Evolutionary conservation across 23 tunicate genomes (phyloP).

Genomic region (Corella eumyota): DNA sequence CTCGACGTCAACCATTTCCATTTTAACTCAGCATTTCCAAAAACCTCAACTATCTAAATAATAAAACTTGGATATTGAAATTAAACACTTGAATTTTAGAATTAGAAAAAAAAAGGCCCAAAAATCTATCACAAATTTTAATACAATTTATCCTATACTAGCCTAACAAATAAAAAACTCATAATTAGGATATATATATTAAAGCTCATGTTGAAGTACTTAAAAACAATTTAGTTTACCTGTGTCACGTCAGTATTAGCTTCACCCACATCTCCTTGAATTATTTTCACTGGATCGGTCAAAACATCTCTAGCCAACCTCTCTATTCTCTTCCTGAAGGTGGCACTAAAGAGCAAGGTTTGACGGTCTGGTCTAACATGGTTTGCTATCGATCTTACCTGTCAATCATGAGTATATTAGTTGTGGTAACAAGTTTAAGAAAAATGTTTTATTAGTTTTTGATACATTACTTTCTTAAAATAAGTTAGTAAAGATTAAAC

Average conservation of each 20-base stretch:
- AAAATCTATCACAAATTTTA: no score
- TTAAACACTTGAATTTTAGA: no score
- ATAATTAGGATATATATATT: no score
- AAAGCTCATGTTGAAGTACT: no score
- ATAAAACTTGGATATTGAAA: no score
- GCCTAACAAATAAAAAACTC: no score
- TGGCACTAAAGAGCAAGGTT: slow-evolving; percentile 89
- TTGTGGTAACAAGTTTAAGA: neutral
- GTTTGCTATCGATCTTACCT: slow-evolving; percentile 96
- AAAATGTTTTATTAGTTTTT: no score
- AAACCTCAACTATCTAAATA: slow-evolving; percentile 74
- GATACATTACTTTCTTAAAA: no score
- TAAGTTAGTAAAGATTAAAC: no score
- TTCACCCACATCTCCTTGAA: slow-evolving; percentile 90
- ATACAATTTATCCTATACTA: no score
- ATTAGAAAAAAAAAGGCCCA: neutral
- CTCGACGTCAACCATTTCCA: slow-evolving; percentile 66
- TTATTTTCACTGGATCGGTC: slow-evolving; percentile 75
- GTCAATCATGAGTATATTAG: neutral
- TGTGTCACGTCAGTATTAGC: slow-evolving; percentile 95
- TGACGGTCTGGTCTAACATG: slow-evolving; percentile 92
- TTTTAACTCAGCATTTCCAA: slow-evolving; percentile 48
- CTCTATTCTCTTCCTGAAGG: slow-evolving; percentile 83
- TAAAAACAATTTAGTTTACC: no score
- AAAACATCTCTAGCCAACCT: slow-evolving; percentile 86